Percentiles rank a stretch among this genome's conserved stretches.
Conservation (phyloP, 2,113 vertebrate genomes). For the Sceloporus tristichus region DNA sequence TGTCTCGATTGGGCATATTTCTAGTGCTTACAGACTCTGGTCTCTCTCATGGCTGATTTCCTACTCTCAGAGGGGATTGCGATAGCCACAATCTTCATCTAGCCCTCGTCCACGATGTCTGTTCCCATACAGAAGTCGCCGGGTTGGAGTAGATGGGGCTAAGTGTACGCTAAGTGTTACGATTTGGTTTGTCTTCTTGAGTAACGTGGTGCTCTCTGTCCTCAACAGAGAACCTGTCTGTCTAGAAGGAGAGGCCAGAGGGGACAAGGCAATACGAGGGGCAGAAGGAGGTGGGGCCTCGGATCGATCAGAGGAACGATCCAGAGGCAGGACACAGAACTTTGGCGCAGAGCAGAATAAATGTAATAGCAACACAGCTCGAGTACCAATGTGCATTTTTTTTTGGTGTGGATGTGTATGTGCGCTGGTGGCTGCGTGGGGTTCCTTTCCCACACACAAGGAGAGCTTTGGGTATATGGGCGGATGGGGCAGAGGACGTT, state of each 20-base stretch:
- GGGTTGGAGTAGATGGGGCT: background rate
- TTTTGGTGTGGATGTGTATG: background rate
- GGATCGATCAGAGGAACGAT: constrained; percentile 37
- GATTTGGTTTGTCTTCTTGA: background rate
- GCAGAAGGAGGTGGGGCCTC: constrained; percentile 20
- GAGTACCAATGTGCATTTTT: background rate
- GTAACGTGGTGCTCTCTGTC: constrained; percentile 46
- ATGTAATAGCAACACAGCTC: background rate
- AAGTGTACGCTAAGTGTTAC: background rate
- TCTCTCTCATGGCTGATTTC: no score
- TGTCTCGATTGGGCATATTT: no score
- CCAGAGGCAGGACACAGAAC: background rate
- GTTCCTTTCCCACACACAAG: no score
- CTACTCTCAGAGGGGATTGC: no score
- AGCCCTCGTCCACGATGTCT: no score
- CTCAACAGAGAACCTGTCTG: constrained; percentile 46
- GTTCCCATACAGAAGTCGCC: no score
- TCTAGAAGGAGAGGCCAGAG: constrained; percentile 46
- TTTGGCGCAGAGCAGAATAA: constrained; percentile 33
- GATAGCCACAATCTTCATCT: no score
- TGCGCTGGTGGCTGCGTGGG: no score
- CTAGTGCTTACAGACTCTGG: no score
- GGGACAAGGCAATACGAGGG: constrained; percentile 36
- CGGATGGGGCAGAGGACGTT: background rate
- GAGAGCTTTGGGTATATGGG: background rate